Percentiles rank a stretch among this genome's conserved stretches.
Conservation (phyloP, 92 coral and sea anemone genomes). For the Bergia puertoricense region DNA sequence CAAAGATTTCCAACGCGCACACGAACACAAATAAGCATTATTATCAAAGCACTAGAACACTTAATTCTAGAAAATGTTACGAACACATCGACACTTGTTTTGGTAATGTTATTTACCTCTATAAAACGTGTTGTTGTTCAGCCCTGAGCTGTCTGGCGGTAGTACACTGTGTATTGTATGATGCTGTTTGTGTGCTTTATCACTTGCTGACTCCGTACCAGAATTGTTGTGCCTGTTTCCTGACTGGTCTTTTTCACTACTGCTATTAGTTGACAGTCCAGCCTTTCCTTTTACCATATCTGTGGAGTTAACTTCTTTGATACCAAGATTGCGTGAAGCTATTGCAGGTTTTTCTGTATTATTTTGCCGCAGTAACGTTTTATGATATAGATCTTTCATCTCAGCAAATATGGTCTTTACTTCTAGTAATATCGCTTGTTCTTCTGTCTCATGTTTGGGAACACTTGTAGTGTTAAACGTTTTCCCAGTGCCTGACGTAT, state of each 20-base stretch:
- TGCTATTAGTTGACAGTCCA: not conserved
- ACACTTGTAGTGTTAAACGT: not conserved
- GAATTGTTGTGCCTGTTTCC: not conserved
- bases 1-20: too few species aligned
- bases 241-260: not conserved
- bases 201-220: too few species aligned
- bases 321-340: not conserved
- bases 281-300: not conserved
- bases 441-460: slow-evolving; percentile 44
- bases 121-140: not conserved
- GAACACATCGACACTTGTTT: not conserved
- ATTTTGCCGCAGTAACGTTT: slow-evolving; percentile 25
- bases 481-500: not conserved
- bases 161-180: not conserved
- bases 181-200: not conserved
- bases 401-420: slow-evolving; percentile 71
- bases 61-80: too few species aligned
- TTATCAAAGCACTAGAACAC: too few species aligned
- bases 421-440: slow-evolving; percentile 59
- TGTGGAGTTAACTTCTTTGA: not conserved
- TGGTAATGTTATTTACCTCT: not conserved
- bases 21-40: too few species aligned
- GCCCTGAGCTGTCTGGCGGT: not conserved
- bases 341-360: not conserved
- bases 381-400: slow-evolving; percentile 66